These are phyloP conservation scores for Antrozous pallidus DNA, from an alignment of 2,797 vertebrate genomes.

Conservation along the genomic window DNA sequence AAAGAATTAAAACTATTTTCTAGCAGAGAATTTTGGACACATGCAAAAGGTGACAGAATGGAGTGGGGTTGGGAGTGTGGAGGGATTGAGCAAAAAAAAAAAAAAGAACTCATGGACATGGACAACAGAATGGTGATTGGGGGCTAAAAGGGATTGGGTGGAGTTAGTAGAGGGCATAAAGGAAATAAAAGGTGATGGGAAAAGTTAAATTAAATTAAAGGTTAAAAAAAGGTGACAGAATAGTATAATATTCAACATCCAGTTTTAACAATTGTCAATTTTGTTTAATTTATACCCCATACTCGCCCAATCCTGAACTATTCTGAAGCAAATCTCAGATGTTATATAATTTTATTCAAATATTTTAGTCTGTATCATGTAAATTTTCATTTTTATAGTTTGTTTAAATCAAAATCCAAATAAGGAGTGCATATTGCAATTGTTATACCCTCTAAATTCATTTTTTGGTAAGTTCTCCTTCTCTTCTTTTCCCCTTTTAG, in stretches of 20 bases:
- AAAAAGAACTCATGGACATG: too few relatives aligned
- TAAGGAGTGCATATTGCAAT: background rate
- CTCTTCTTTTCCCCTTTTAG: background rate
- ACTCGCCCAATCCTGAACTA: background rate
- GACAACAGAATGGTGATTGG: too few relatives aligned
- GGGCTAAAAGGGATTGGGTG: too few relatives aligned
- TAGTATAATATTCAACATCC: background rate
- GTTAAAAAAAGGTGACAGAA: background rate
- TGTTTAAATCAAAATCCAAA: conserved; percentile 26
- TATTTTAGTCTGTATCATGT: background rate
- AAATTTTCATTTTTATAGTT: conserved; percentile 20
- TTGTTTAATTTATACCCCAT: background rate
- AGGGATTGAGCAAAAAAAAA: too few relatives aligned
- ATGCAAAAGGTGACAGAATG: background rate
- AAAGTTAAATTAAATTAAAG: too few relatives aligned
- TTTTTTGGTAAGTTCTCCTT: background rate
- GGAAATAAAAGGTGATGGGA: too few relatives aligned
- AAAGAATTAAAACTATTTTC: background rate
- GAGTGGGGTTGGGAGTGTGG: too few relatives aligned
- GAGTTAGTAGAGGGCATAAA: too few relatives aligned
- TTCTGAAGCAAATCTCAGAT: background rate
- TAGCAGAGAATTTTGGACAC: background rate
- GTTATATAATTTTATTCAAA: background rate
- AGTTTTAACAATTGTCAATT: background rate
- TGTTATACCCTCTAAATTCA: background rate